phyloP scores from a whole-genome alignment of 2,113 vertebrate genomes.

The Syngnathus floridae region DNA sequence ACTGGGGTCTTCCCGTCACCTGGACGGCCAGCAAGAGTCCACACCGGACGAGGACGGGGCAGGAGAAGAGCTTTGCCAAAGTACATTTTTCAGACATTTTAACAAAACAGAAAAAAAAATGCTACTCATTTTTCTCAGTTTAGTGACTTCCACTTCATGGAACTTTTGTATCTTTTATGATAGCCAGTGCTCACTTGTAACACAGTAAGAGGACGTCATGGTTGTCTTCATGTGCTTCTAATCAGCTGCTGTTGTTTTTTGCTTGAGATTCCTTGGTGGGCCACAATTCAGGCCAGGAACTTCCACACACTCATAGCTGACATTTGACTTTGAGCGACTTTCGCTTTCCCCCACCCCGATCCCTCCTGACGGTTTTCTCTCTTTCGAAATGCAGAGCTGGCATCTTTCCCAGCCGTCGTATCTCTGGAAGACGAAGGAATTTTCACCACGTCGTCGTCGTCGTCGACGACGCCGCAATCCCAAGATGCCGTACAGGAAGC shows the following conservation, averaged over 20 bases:
- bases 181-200: too few relatives aligned
- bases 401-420: slow-evolving; percentile 69
- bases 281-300: neutral
- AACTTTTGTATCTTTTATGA: too few relatives aligned
- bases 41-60: slow-evolving; percentile 32
- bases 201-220: too few relatives aligned
- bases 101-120: too few relatives aligned
- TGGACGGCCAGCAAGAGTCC: slow-evolving; percentile 41
- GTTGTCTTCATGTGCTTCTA: too few relatives aligned
- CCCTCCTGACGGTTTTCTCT: slow-evolving; percentile 1
- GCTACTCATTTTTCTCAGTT: too few relatives aligned
- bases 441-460: slow-evolving; percentile 57
- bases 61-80: slow-evolving; percentile 26
- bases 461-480: slow-evolving; percentile 55
- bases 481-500: slow-evolving; percentile 67
- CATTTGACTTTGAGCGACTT: neutral
- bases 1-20: slow-evolving; percentile 65
- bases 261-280: neutral
- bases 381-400: slow-evolving; percentile 45
- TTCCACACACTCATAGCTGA: neutral
- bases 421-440: slow-evolving; percentile 74
- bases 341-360: neutral
- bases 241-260: neutral
- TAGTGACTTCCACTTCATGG: too few relatives aligned
- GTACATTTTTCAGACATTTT: slow-evolving; percentile 27